These are phyloP conservation scores for Apostichopus leukothele DNA, from an alignment of 53 echinoderm and acorn worm genomes.

Conservation along the genomic window DNA sequence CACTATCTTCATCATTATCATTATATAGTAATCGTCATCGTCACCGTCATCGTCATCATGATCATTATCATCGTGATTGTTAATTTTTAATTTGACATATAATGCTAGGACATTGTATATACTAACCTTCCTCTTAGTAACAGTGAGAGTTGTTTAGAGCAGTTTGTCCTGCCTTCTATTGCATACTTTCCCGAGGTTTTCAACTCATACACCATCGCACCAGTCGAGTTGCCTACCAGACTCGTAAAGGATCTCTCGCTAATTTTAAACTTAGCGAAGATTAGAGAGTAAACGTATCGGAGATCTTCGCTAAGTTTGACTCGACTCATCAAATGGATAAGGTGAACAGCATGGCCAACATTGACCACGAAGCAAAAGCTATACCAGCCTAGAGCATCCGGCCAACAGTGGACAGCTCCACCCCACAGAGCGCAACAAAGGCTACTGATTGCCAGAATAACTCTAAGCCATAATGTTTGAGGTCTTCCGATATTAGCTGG, in stretches of 20 bases:
- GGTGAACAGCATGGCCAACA: slow-evolving; percentile 67
- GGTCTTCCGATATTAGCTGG: slow-evolving; percentile 76
- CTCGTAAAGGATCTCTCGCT: slow-evolving; percentile 75
- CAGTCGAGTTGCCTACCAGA: slow-evolving; percentile 60
- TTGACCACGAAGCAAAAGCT: slow-evolving; percentile 66
- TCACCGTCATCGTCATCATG: not conserved
- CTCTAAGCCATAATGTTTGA: slow-evolving; percentile 86
- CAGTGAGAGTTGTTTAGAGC: slow-evolving; percentile 72
- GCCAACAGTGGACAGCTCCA: slow-evolving; percentile 80
- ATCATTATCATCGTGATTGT: not conserved
- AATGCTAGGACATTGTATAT: not conserved
- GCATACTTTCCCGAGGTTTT: slow-evolving; percentile 91
- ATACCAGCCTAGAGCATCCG: slow-evolving; percentile 86
- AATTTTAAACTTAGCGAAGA: slow-evolving; percentile 85
- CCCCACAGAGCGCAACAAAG: slow-evolving; percentile 82
- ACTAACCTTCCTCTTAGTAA: slow-evolving; percentile 83
- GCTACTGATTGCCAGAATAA: slow-evolving; percentile 57
- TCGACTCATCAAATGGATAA: slow-evolving; percentile 64
- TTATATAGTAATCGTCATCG: no score
- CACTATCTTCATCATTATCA: no score
- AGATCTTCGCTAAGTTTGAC: slow-evolving; percentile 83
- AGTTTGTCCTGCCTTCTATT: slow-evolving; percentile 68
- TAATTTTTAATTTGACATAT: no score
- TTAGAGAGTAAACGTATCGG: slow-evolving; percentile 60
- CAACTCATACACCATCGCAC: slow-evolving; percentile 82